phyloP scores from a whole-genome alignment of 2,888 invertebrate genomes.

The Gortyna flavago region DNA sequence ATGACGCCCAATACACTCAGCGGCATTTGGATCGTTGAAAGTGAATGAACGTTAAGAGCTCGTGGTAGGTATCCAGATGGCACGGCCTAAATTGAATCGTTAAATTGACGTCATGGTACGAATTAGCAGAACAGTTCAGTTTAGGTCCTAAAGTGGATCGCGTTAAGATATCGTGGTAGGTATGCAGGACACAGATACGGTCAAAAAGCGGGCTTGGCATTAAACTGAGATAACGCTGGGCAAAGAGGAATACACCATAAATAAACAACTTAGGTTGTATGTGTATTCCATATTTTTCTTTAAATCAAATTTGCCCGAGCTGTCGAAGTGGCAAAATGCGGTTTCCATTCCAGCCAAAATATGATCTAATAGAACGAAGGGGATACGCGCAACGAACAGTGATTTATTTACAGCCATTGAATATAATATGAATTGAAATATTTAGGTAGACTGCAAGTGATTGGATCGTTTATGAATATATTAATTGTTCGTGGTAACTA shows the following conservation, averaged over 20 bases:
- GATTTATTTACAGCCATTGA: slow-evolving; percentile 38
- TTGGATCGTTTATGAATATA: slow-evolving; percentile 18
- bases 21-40: no score
- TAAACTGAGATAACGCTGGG: slow-evolving; percentile 15
- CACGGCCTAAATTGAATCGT: no score
- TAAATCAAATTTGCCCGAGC: slow-evolving; percentile 36
- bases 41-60: no score
- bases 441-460: slow-evolving; percentile 3
- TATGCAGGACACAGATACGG: slow-evolving; percentile 10
- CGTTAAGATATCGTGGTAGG: no score
- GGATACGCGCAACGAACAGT: slow-evolving; percentile 8
- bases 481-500: slow-evolving; percentile 18
- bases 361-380: slow-evolving; percentile 32
- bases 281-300: slow-evolving; percentile 42
- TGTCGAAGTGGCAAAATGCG: slow-evolving; percentile 39
- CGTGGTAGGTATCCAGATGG: no score
- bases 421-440: slow-evolving; percentile 31
- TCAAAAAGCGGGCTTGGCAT: slow-evolving; percentile 1
- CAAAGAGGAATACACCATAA: slow-evolving; percentile 13
- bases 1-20: no score
- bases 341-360: slow-evolving; percentile 28
- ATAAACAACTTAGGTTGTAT: slow-evolving; percentile 37
- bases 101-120: no score
- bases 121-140: no score
- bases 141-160: no score